Evolutionary conservation across 2,113 vertebrate genomes (phyloP).

Genomic region (Oceanodroma tethys): DNA sequence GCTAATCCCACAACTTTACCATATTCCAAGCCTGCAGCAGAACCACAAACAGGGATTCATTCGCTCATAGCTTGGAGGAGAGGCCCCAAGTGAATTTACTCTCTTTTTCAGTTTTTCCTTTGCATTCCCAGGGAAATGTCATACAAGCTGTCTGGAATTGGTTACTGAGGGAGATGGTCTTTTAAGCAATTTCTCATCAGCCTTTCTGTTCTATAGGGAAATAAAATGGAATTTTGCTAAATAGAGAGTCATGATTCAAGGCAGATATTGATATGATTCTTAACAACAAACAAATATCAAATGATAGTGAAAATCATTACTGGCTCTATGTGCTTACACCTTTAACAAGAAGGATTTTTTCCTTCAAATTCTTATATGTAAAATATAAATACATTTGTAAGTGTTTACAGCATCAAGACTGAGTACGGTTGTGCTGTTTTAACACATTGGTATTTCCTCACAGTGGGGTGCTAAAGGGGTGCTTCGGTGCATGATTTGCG

Average conservation of each 20-base stretch:
- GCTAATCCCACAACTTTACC: constrained; percentile 62
- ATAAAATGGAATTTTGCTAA: constrained; percentile 45
- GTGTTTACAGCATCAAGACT: neutral
- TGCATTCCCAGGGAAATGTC: constrained; percentile 61
- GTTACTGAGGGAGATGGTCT: constrained; percentile 36
- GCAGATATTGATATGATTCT: neutral
- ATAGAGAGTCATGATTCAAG: constrained; percentile 42
- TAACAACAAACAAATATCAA: constrained; percentile 31
- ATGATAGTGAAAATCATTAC: neutral
- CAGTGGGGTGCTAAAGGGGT: neutral
- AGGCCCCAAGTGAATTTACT: constrained; percentile 27
- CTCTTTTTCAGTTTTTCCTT: constrained; percentile 50
- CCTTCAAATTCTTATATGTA: neutral
- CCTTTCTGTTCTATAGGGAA: constrained; percentile 43
- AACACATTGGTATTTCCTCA: neutral
- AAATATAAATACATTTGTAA: neutral
- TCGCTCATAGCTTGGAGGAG: neutral
- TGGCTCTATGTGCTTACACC: neutral
- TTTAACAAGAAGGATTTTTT: neutral
- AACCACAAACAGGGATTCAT: constrained; percentile 18
- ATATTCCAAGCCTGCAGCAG: neutral
- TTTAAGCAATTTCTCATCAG: constrained; percentile 58
- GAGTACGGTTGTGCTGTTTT: neutral
- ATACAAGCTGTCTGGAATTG: constrained; percentile 44
- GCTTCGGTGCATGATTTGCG: neutral